phyloP scores from a whole-genome alignment of 1,140 invertebrate species.

The Aethina tumida region DNA sequence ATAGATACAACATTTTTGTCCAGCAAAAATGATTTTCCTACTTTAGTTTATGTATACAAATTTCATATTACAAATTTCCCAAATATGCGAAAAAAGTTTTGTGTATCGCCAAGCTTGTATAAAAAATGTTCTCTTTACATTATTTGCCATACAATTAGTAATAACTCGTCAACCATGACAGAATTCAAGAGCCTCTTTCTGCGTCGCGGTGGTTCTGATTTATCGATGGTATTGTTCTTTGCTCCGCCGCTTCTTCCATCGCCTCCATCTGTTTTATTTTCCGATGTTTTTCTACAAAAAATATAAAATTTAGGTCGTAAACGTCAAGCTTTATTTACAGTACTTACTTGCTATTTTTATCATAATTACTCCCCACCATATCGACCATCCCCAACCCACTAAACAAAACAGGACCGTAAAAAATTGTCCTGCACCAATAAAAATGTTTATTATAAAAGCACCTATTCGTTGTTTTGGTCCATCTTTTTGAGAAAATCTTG shows the following conservation, averaged over 20 bases:
- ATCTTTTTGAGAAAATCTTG: slow-evolving; percentile 68
- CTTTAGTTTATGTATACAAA: background rate
- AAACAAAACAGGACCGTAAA: slow-evolving; percentile 91
- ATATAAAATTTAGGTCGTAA: background rate
- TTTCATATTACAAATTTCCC: background rate
- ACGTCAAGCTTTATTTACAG: background rate
- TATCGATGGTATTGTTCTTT: slow-evolving; percentile 9
- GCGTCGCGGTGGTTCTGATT: slow-evolving; percentile 12
- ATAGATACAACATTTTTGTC: slow-evolving; percentile 22
- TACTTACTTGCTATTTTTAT: slow-evolving; percentile 62
- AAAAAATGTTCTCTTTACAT: slow-evolving; percentile 2
- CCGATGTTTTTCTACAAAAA: slow-evolving; percentile 27
- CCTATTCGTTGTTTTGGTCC: slow-evolving; percentile 59
- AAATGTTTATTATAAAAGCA: slow-evolving; percentile 69
- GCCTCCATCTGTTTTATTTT: slow-evolving; percentile 27
- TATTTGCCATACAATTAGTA: slow-evolving; percentile 2
- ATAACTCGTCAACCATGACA: slow-evolving; percentile 4
- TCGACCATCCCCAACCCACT: slow-evolving; percentile 95
- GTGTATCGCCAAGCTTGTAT: background rate
- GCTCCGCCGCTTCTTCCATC: slow-evolving; percentile 14
- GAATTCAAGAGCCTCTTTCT: slow-evolving; percentile 21
- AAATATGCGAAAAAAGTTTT: slow-evolving; percentile 1
- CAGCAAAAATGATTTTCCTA: slow-evolving; percentile 21
- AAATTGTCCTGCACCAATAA: slow-evolving; percentile 76
- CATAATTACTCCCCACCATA: slow-evolving; percentile 93